phyloP scores from a whole-genome alignment of 2,113 vertebrate genomes.

The Ginglymostoma cirratum region DNA sequence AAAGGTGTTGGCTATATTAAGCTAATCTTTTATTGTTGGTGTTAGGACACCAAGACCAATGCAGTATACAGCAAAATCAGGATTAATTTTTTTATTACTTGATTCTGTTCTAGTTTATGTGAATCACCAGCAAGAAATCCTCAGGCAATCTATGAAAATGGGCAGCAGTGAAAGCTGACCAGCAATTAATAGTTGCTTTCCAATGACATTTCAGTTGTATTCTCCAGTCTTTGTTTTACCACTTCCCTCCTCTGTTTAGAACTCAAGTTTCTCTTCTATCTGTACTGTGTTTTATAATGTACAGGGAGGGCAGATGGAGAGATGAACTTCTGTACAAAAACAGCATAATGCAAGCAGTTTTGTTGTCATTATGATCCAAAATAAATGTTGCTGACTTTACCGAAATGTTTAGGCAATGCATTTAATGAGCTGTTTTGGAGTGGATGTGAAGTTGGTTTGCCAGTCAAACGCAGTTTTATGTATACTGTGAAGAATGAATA shows the following conservation, averaged over 20 bases:
- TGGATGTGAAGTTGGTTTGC: not conserved
- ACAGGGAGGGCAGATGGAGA: not conserved
- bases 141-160: not conserved
- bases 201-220: not conserved
- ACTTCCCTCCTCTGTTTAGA: not conserved
- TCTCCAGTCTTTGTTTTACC: not conserved
- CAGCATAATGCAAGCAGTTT: not conserved
- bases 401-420: not conserved
- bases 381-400: not conserved
- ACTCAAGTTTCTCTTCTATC: not conserved
- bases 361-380: constrained; percentile 26
- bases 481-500: not conserved
- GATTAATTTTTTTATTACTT: not conserved
- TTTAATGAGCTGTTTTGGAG: not conserved
- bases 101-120: not conserved
- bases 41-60: not conserved
- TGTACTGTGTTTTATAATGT: not conserved
- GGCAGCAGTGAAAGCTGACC: not conserved
- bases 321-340: not conserved
- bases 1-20: not conserved
- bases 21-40: not conserved
- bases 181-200: not conserved
- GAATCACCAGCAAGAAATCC: not conserved
- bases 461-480: not conserved
- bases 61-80: not conserved